Evolutionary conservation across 2,888 invertebrate genomes (phyloP), one percentile per base, ranked within the genome.

Genomic region (Andrena trimmerana): DNA sequence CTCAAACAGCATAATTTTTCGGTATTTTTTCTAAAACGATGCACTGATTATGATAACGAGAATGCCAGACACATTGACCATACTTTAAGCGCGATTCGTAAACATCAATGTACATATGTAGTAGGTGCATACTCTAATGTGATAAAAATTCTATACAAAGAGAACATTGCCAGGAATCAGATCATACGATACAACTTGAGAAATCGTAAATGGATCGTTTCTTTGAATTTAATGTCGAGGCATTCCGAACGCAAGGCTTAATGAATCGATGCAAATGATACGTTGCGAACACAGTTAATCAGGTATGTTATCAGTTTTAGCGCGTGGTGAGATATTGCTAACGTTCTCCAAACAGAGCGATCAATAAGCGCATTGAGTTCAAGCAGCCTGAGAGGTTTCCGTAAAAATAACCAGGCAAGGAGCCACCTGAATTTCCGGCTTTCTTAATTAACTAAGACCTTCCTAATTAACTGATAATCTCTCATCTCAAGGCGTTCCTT

Each of bases 391-490:
- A 57, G 63, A 31, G 33, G 6, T 29, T 36, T 13, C 0, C 20
- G 33, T 24, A 33, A 59, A 73, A 77, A 65, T 72, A 72, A 8
- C 5, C n/a, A 29, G n/a, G 4, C 50, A 16, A 10, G 20, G 52
- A 27, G 65, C 24, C 31, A 59, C 57, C 59, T 29, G 50, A 50
- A 52, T 50, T 65, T 59, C 77, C 77, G 65, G 74, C 36, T 52
- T 33, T 50, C 29, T 16, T 31, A 67, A 67, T 74, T 60, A 67
- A 66, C 36, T 33, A 48, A 20, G 33, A 16, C 24, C 50, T 27
- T 10, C 8, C 75, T 74, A 66, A 74, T 74, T 59, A 74, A 74
- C 74, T 50, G 59, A 42, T 59, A 36, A 66, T 74, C 50, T 24
- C 27, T 74, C 65, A 60, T 60, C 78, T 20, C 20, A 10, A 27